Evolutionary conservation across 2,113 vertebrate species (phyloP).

Genomic region (Mesembrinibis cayennensis): DNA sequence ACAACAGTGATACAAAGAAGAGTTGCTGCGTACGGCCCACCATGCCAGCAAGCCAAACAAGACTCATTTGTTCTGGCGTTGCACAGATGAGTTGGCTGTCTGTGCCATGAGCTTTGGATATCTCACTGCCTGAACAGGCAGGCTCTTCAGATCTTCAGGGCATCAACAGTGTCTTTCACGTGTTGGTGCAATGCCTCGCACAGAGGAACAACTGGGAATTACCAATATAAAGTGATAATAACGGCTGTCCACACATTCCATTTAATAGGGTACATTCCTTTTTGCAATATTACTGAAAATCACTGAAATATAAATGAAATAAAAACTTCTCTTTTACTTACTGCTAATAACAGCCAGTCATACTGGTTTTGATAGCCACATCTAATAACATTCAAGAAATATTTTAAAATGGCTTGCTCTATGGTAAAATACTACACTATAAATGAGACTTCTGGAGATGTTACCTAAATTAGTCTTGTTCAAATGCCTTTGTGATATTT

Average conservation of each 20-base stretch:
- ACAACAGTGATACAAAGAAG: background rate
- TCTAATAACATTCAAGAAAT: background rate
- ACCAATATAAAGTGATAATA: conserved; percentile 1
- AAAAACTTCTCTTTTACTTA: conserved; percentile 29
- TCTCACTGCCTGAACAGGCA: background rate
- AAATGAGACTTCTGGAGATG: conserved; percentile 49
- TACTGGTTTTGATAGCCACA: background rate
- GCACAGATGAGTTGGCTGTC: background rate
- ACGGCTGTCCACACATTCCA: conserved; percentile 1
- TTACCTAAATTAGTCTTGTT: conserved; percentile 31
- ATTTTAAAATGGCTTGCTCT: background rate
- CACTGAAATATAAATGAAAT: conserved; percentile 14
- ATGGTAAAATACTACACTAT: background rate
- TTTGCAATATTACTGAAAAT: background rate
- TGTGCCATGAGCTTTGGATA: accelerated
- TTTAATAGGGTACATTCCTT: conserved; percentile 27
- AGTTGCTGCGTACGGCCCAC: background rate
- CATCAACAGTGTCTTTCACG: background rate
- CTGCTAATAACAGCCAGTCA: conserved; percentile 16
- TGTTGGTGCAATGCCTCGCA: background rate
- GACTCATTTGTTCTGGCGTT: background rate
- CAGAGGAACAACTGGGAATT: background rate
- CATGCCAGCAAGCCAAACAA: background rate
- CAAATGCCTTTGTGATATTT: conserved; percentile 47
- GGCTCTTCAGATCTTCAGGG: background rate